phyloP scores from a whole-genome alignment of 23 tunicate species.

The Botrylloides violaceus region DNA sequence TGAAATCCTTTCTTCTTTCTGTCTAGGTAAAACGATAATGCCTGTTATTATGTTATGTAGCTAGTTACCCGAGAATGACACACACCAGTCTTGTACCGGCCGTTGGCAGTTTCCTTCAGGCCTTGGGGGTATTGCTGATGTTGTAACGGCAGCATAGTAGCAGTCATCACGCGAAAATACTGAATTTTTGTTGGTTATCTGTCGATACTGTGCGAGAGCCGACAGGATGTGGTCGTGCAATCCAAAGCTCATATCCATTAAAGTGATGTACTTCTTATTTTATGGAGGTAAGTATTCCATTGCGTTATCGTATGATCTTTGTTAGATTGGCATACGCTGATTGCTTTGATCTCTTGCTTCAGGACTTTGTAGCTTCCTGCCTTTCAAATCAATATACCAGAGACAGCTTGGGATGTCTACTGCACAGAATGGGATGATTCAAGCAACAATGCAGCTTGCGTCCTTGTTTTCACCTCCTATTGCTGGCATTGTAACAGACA shows the following conservation, averaged over 20 bases:
- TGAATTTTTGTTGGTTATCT: too few species aligned
- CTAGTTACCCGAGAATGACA: too few species aligned
- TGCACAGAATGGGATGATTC: constrained; percentile 70
- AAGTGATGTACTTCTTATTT: constrained; percentile 14
- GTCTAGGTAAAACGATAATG: too few species aligned
- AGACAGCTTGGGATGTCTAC: constrained; percentile 63
- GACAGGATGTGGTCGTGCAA: too few species aligned
- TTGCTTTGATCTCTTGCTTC: constrained; percentile 22
- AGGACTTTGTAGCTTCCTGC: constrained; percentile 59
- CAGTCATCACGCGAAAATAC: too few species aligned
- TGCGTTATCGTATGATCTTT: background rate
- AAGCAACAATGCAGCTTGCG: constrained; percentile 47
- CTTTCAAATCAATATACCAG: constrained; percentile 79
- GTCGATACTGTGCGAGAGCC: too few species aligned
- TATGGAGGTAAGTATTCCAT: constrained; percentile 16
- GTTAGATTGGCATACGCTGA: background rate
- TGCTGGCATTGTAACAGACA: constrained; percentile 34
- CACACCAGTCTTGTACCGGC: too few species aligned
- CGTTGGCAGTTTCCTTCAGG: too few species aligned
- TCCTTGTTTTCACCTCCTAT: constrained; percentile 30
- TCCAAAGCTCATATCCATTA: background rate
- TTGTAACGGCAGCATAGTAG: too few species aligned
- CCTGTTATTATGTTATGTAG: too few species aligned
- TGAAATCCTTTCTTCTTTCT: too few species aligned
- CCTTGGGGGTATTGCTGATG: too few species aligned